Evolutionary conservation across 1,140 invertebrate genomes (phyloP).

Genomic region (Dendrolimus kikuchii): DNA sequence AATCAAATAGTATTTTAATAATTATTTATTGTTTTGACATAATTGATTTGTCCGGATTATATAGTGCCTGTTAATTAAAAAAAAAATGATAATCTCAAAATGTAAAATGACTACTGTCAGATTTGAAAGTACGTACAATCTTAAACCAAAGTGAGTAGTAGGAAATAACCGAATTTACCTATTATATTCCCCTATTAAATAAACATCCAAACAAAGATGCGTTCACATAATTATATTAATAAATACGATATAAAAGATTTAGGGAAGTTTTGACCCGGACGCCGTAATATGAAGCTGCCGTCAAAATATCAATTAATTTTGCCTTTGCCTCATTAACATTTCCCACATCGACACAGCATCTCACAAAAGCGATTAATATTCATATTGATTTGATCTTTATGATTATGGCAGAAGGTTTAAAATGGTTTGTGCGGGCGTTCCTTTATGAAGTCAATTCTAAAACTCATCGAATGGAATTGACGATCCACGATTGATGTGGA

Average conservation of each 20-base stretch:
- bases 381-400: constrained; percentile 6
- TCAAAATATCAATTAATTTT: constrained; percentile 43
- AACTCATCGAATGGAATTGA: constrained; percentile 53
- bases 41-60: neutral
- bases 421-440: constrained; percentile 4
- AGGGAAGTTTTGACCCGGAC: constrained; percentile 19
- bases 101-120: neutral
- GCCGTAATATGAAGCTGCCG: constrained; percentile 7
- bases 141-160: no score
- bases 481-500: constrained; percentile 19
- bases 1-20: neutral
- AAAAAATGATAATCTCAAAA: constrained; percentile 1
- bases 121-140: no score
- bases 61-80: neutral
- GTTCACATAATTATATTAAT: no score
- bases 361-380: neutral
- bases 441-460: constrained; percentile 15
- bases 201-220: no score
- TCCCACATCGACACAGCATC: constrained; percentile 14
- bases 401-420: constrained; percentile 3
- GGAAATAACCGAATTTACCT: no score
- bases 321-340: constrained; percentile 32
- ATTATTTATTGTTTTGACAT: neutral
- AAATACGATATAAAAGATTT: neutral
- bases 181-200: no score